Conservation (phyloP, 2,888 invertebrate species). For the Ecdyonurus torrentis region DNA sequence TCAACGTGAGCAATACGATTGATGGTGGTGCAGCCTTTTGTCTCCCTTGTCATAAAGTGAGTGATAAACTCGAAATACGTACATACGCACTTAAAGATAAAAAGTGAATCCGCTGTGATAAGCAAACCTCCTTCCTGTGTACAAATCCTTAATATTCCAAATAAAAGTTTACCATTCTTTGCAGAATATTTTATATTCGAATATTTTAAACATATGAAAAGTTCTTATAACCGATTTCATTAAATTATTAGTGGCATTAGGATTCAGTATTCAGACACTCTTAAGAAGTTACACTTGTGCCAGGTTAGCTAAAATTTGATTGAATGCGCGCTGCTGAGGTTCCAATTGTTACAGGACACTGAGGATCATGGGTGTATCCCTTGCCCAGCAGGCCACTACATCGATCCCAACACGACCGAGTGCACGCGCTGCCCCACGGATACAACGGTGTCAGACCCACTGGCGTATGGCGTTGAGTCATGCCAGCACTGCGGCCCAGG, state of each 20-base stretch:
- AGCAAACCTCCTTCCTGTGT: too few relatives aligned
- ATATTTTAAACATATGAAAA: too few relatives aligned
- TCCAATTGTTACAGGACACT: constrained; percentile 6
- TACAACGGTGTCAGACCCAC: constrained; percentile 22
- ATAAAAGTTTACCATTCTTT: too few relatives aligned
- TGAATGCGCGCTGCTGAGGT: neutral
- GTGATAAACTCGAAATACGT: too few relatives aligned
- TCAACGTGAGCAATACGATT: constrained; percentile 35
- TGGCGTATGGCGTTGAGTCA: constrained; percentile 23
- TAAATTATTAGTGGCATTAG: too few relatives aligned
- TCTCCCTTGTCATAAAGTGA: constrained; percentile 27
- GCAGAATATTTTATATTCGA: too few relatives aligned
- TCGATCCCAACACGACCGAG: constrained; percentile 22
- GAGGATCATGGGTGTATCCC: constrained; percentile 28
- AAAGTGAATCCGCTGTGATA: too few relatives aligned
- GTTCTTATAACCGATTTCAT: too few relatives aligned
- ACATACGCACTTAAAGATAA: too few relatives aligned
- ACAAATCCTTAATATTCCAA: too few relatives aligned
- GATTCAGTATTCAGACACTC: neutral
- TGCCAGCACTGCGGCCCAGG: constrained; percentile 32
- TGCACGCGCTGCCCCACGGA: constrained; percentile 30
- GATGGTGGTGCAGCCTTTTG: constrained; percentile 36
- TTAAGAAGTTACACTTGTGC: neutral
- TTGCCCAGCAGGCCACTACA: constrained; percentile 33
- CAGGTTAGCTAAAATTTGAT: neutral